These are phyloP conservation scores for Danionella dracula DNA, from an alignment of 2,797 vertebrate genomes.

Conservation along the genomic window DNA sequence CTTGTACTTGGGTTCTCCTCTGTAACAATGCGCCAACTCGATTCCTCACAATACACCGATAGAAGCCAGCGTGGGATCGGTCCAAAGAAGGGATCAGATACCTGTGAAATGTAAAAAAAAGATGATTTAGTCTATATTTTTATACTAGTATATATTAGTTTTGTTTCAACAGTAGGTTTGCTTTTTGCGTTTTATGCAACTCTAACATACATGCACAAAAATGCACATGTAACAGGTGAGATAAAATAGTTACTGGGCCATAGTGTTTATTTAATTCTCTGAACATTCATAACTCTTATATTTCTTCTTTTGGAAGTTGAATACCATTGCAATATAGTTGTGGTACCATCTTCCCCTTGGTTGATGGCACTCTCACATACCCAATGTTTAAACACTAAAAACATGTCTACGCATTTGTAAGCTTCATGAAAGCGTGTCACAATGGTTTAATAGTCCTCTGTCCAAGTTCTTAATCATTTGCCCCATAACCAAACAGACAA, in stretches of 20 bases:
- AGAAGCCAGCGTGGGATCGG: constrained; percentile 90
- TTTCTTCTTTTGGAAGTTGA: too few species aligned
- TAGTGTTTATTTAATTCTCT: too few species aligned
- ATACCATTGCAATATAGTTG: too few species aligned
- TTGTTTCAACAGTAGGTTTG: too few species aligned
- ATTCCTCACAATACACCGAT: constrained; percentile 94
- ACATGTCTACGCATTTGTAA: not conserved
- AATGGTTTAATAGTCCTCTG: not conserved
- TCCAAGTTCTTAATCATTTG: not conserved
- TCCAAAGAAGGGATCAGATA: constrained; percentile 94
- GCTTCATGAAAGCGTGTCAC: not conserved
- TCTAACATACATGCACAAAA: too few species aligned
- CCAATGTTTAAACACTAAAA: not conserved
- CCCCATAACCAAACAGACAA: not conserved
- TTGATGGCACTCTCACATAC: constrained; percentile 47
- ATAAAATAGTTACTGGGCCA: too few species aligned
- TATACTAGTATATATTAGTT: too few species aligned
- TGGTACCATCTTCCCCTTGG: constrained; percentile 50
- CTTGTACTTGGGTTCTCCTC: constrained; percentile 91
- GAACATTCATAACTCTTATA: too few species aligned
- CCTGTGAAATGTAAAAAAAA: constrained; percentile 56
- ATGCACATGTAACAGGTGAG: too few species aligned
- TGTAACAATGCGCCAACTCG: constrained; percentile 91
- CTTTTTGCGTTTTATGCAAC: too few species aligned
- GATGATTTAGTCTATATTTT: not conserved